phyloP scores from a whole-genome alignment of 2,797 vertebrate genomes.

The Macroramphosus scolopax region DNA sequence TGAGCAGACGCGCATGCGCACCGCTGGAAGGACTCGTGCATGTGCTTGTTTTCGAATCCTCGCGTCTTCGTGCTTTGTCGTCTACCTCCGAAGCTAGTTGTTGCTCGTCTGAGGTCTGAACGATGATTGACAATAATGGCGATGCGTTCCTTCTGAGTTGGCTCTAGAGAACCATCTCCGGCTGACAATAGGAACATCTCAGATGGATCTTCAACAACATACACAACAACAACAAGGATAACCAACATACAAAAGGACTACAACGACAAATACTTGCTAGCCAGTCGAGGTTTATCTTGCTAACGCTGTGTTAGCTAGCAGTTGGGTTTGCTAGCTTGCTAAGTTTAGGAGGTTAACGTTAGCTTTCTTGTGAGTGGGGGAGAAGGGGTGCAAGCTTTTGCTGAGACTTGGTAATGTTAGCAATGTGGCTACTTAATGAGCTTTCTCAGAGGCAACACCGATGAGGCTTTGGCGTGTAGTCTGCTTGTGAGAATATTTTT shows the following conservation, averaged over 20 bases:
- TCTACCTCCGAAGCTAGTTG: constrained; percentile 62
- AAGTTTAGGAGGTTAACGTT: constrained; percentile 67
- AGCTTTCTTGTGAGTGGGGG: constrained; percentile 60
- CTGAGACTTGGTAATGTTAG: constrained; percentile 19
- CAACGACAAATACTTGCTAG: constrained; percentile 37
- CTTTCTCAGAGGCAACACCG: constrained; percentile 11
- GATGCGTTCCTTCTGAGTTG: constrained; percentile 74
- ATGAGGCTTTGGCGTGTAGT: constrained; percentile 9
- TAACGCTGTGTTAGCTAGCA: constrained; percentile 65
- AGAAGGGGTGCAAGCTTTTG: constrained; percentile 27
- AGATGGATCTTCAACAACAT: constrained; percentile 10
- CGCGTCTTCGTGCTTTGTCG: constrained; percentile 66
- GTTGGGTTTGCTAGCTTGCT: constrained; percentile 62
- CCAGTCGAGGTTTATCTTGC: constrained; percentile 45
- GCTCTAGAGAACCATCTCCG: constrained; percentile 62
- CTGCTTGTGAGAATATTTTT: constrained; percentile 26
- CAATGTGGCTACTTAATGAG: constrained; percentile 37
- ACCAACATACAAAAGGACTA: constrained; percentile 9
- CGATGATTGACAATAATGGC: constrained; percentile 84
- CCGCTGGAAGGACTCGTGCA: constrained; percentile 14
- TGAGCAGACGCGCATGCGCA: constrained; percentile 34
- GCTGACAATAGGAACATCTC: constrained; percentile 38
- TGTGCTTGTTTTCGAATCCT: constrained; percentile 44
- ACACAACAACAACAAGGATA: constrained; percentile 17
- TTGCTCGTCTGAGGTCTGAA: constrained; percentile 59